phyloP scores from a whole-genome alignment of 2,113 vertebrate species.

The Canis aureus region DNA sequence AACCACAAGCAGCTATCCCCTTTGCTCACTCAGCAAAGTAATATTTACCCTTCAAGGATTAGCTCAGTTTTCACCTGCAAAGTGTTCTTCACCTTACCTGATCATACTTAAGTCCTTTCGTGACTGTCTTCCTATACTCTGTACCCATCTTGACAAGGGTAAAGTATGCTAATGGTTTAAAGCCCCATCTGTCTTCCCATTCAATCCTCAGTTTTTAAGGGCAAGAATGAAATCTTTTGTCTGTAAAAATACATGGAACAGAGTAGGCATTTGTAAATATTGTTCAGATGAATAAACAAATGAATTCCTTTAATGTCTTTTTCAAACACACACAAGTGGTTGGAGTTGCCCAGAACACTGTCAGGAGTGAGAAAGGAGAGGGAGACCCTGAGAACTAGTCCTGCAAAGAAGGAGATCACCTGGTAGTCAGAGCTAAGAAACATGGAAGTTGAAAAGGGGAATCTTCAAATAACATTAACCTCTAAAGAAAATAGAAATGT shows the following conservation, averaged over 20 bases:
- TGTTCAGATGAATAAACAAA: background rate
- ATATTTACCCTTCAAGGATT: background rate
- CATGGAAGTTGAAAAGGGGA: background rate
- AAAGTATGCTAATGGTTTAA: background rate
- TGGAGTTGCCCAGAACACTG: background rate
- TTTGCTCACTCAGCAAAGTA: background rate
- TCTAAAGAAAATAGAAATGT: background rate
- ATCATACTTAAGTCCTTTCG: background rate
- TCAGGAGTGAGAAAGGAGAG: background rate
- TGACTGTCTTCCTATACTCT: background rate
- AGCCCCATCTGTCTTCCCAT: background rate
- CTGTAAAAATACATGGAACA: background rate
- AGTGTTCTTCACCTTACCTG: background rate
- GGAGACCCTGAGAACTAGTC: background rate
- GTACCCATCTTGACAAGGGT: background rate
- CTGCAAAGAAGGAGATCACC: background rate
- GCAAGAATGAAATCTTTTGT: background rate
- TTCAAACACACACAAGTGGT: background rate
- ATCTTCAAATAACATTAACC: background rate
- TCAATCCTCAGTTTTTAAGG: background rate
- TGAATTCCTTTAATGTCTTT: background rate
- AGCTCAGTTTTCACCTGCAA: background rate
- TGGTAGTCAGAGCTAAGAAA: background rate
- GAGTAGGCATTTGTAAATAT: background rate
- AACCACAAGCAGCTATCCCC: background rate